These are phyloP conservation scores for Erpobdella octoculata DNA, from an alignment of 2,888 invertebrate species.

Conservation along the genomic window DNA sequence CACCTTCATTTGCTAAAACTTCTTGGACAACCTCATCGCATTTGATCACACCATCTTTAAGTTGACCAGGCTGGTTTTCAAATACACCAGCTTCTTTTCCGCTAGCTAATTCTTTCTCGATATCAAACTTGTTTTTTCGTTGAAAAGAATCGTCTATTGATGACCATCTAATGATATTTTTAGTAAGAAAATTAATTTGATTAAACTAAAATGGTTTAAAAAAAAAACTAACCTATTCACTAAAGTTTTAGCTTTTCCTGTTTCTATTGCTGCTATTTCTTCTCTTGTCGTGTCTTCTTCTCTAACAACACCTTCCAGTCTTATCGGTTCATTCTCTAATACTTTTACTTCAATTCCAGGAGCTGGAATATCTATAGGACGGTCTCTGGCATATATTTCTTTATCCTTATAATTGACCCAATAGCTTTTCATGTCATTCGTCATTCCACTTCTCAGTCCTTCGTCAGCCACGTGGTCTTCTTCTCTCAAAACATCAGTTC, in stretches of 20 bases:
- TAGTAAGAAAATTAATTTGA: not conserved
- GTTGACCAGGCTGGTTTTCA: constrained; percentile 16
- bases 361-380: not conserved
- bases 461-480: constrained; percentile 8
- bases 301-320: constrained; percentile 30
- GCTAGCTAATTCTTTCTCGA: constrained; percentile 9
- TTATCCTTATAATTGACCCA: constrained; percentile 14
- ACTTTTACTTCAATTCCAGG: constrained; percentile 25
- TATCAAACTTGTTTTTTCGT: not conserved
- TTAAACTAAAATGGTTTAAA: not conserved
- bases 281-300: constrained; percentile 1
- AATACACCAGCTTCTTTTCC: constrained; percentile 24
- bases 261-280: constrained; percentile 12
- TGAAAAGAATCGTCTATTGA: constrained; percentile 3
- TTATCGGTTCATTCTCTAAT: constrained; percentile 36
- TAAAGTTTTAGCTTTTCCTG: constrained; percentile 13
- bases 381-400: constrained; percentile 4
- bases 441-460: not conserved
- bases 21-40: not conserved
- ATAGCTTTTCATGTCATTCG: constrained; percentile 12
- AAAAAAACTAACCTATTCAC: not conserved
- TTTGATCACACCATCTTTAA: not conserved
- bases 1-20: constrained; percentile 22
- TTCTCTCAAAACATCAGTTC: constrained; percentile 35
- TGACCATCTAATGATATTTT: not conserved